A percentile compares a stretch with the other conserved stretches of the same genome.
phyloP scores from a whole-genome alignment of 2,797 vertebrate species.

The Acrossocheilus wenchowensis region DNA sequence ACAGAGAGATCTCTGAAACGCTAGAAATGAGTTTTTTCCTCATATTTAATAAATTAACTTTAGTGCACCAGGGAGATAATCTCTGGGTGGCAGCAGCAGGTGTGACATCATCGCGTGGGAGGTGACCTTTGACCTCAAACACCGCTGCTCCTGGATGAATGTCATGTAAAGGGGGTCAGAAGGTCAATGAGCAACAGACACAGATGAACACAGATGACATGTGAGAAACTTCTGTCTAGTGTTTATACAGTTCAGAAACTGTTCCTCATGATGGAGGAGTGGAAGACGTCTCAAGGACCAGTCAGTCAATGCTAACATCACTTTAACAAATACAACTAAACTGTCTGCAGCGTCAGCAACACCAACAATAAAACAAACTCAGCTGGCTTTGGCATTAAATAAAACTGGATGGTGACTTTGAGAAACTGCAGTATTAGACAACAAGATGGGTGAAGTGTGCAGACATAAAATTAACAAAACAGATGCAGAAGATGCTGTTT shows the following conservation, averaged over 20 bases:
- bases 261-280: not conserved
- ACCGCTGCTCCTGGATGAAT: not conserved
- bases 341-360: not conserved
- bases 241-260: not conserved
- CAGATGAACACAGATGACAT: not conserved
- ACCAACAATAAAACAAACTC: not conserved
- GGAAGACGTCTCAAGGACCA: not conserved
- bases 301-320: no score
- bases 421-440: not conserved
- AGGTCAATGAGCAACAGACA: constrained; percentile 23
- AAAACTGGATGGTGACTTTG: not conserved
- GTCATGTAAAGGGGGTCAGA: not conserved
- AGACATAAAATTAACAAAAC: not conserved
- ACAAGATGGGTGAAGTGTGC: not conserved
- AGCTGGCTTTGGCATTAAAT: not conserved
- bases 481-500: no score
- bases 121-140: constrained; percentile 33
- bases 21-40: not conserved
- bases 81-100: not conserved
- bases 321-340: not conserved
- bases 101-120: constrained; percentile 21
- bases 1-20: not conserved
- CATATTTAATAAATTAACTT: not conserved
- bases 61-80: not conserved
- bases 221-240: not conserved